Evolutionary conservation across 2,888 invertebrate species (phyloP).

Genomic region (Agrochola lota): DNA sequence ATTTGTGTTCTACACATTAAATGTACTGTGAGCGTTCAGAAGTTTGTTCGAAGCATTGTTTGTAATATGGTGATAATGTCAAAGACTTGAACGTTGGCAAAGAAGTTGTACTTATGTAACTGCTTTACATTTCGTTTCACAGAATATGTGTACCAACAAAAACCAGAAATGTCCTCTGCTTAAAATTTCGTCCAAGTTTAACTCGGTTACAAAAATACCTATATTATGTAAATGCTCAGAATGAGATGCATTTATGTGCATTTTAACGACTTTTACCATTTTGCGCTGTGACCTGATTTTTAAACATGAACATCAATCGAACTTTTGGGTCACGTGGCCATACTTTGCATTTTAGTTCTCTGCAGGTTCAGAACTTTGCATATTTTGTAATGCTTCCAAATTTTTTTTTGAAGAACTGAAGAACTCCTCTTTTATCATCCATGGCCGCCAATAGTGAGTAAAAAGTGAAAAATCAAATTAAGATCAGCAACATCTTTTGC

Average conservation of each 20-base stretch:
- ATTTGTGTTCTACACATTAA: conserved; percentile 58
- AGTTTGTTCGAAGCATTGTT: conserved; percentile 31
- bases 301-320: conserved; percentile 30
- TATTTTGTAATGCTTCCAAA: no score
- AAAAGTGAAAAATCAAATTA: no score
- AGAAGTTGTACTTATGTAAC: conserved; percentile 26
- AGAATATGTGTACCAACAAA: neutral
- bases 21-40: conserved; percentile 53
- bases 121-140: conserved; percentile 6
- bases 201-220: no score
- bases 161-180: neutral
- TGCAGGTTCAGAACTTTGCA: conserved; percentile 3
- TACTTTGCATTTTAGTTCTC: conserved; percentile 20
- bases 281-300: conserved; percentile 57
- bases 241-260: conserved; percentile 58
- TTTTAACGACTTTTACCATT: conserved; percentile 54
- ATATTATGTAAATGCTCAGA: conserved; percentile 32
- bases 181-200: conserved; percentile 34
- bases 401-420: no score
- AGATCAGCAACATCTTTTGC: no score
- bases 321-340: conserved; percentile 10
- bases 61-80: conserved; percentile 33
- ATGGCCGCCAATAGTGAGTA: no score
- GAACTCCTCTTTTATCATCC: no score
- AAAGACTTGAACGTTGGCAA: conserved; percentile 37